Evolutionary conservation across 2,888 invertebrate species (phyloP).

Genomic region (Odontomyia ornata): DNA sequence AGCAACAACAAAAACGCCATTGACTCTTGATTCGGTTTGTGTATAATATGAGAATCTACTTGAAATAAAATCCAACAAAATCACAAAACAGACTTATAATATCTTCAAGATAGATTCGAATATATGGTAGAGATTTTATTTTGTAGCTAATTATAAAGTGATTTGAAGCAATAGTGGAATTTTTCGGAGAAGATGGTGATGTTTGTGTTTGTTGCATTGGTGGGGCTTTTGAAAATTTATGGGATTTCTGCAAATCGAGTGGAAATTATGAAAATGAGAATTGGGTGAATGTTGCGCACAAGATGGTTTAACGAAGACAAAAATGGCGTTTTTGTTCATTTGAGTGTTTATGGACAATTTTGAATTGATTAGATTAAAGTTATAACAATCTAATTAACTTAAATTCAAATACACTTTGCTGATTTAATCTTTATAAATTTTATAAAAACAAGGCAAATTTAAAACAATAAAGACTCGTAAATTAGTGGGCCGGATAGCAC

Average conservation of each 20-base stretch:
- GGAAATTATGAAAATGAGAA: constrained; percentile 3
- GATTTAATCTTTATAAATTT: too few species aligned
- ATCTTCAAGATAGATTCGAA: constrained; percentile 7
- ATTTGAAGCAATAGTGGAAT: constrained; percentile 1
- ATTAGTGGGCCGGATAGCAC: too few species aligned
- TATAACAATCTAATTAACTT: too few species aligned
- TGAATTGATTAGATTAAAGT: too few species aligned
- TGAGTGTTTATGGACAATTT: too few species aligned
- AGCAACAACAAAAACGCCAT: constrained; percentile 25
- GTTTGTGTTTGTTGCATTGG: not conserved
- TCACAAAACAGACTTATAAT: constrained; percentile 27
- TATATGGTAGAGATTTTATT: constrained; percentile 5
- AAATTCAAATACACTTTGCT: too few species aligned
- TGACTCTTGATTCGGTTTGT: constrained; percentile 27
- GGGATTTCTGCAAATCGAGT: not conserved
- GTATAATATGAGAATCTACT: constrained; percentile 5
- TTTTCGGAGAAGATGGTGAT: not conserved
- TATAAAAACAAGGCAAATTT: too few species aligned
- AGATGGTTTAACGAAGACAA: too few species aligned
- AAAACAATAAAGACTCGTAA: too few species aligned
- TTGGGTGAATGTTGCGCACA: not conserved
- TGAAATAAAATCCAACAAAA: constrained; percentile 36
- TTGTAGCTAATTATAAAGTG: constrained; percentile 1
- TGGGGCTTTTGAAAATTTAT: not conserved
- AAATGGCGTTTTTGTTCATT: too few species aligned